Conservation (phyloP, 2,113 vertebrate genomes). For the Rhizomys pruinosus region DNA sequence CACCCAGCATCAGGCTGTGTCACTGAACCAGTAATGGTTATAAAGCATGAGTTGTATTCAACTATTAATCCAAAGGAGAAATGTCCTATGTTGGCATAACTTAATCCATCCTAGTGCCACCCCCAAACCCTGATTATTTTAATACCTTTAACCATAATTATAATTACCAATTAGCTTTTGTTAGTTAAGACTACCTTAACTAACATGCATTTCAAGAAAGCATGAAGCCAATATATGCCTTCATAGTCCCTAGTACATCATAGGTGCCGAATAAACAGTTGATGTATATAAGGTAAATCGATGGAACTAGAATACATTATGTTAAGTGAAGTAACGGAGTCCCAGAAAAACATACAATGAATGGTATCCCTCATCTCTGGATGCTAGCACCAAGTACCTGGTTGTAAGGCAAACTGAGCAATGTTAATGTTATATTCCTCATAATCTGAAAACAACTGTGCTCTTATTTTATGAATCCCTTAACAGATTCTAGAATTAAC, state of each 20-base stretch:
- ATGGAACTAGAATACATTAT: too few relatives aligned
- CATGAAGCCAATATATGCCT: background rate
- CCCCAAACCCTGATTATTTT: background rate
- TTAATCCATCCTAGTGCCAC: background rate
- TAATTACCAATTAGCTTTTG: background rate
- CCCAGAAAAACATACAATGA: too few relatives aligned
- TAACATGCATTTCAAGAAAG: background rate
- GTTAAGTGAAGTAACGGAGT: too few relatives aligned
- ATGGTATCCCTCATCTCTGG: too few relatives aligned
- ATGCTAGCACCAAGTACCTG: too few relatives aligned
- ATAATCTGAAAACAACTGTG: too few relatives aligned
- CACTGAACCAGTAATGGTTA: background rate
- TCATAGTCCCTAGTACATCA: fast-evolving
- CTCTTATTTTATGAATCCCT: too few relatives aligned
- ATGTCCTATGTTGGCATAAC: background rate
- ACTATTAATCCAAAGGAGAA: background rate
- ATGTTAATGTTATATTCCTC: too few relatives aligned
- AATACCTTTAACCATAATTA: background rate
- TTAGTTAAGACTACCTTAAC: background rate
- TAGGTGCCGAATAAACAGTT: background rate
- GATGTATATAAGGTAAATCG: background rate
- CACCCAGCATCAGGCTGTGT: background rate
- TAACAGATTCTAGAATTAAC: too few relatives aligned
- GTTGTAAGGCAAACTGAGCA: too few relatives aligned
- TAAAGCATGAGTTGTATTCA: background rate